Evolutionary conservation across 1,140 invertebrate species (phyloP), one percentile per base, ranked within the genome.

Genomic region (Hyposmocoma kahamanoa): DNA sequence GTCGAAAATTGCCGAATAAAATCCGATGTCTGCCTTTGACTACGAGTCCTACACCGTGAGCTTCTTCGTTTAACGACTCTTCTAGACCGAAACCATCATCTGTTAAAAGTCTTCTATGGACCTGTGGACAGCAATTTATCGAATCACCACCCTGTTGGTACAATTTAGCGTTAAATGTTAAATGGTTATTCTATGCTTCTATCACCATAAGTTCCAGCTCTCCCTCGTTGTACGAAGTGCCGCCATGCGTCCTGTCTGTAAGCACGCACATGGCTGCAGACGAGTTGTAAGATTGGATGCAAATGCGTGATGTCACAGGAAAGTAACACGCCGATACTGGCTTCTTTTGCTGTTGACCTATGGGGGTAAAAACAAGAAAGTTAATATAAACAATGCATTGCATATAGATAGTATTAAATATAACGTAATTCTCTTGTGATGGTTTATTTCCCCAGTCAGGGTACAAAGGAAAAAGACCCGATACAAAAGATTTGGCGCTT

Each of bases 31-130:
- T 91, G 28, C 97, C 98, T 62, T 91, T 90, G 0, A 92, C 92
- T 1, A 98, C 92, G n/a, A 99, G 84, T 1, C 97, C 96, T 38
- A 89, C 78, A 9, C 91, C 90, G 64, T 87, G 92, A 58, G 88
- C 93, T 0, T 93, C 96, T 87, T 99, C 98, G 75, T 98, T 96
- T 0, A 99, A 78, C 0, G 96, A 89, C 87, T 99, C 97, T 0
- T 90, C 93, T 0, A 99, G 95, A 5, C 97, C 98, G 59, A 97
- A 96, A 0, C 91, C 92, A 85, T 99, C 98, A 73, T 99, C 97
- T 42, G 90, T 88, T 0, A 98, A 68, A n/a, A 96, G 84, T 54
- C 96, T 89, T 58, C 97, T 89, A 72, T 99, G 97, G 17, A 98
- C 55, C 94, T 93, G 48, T 1, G 54, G 28, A 43, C 19, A 24